Evolutionary conservation across 2,888 invertebrate genomes (phyloP).

Genomic region (Agrochola macilenta): DNA sequence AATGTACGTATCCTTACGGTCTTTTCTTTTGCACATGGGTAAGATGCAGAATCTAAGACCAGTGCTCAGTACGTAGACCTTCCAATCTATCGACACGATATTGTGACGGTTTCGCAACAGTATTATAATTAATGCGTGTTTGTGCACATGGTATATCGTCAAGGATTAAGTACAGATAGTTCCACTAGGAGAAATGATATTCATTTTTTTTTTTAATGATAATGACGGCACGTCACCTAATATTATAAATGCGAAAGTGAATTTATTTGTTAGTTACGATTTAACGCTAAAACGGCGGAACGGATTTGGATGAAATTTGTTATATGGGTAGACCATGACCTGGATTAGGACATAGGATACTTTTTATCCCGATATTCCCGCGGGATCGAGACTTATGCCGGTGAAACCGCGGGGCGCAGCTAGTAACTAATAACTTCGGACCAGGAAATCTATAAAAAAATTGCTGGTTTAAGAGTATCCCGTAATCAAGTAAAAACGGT

Average conservation of each 20-base stretch:
- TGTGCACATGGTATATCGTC: slow-evolving; percentile 19
- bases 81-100: slow-evolving; percentile 33
- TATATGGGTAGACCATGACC: too few species aligned
- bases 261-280: too few species aligned
- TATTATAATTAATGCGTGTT: slow-evolving; percentile 33
- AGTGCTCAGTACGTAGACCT: slow-evolving; percentile 30
- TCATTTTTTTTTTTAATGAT: neutral
- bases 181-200: neutral
- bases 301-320: too few species aligned
- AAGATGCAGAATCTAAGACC: slow-evolving; percentile 25
- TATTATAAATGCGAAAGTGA: too few species aligned
- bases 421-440: slow-evolving; percentile 2
- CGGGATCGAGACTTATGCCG: too few species aligned
- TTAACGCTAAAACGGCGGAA: too few species aligned
- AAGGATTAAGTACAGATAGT: slow-evolving; percentile 18
- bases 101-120: slow-evolving; percentile 36
- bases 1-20: slow-evolving; percentile 34
- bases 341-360: too few species aligned
- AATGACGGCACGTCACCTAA: too few species aligned
- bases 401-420: too few species aligned
- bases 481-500: slow-evolving; percentile 28
- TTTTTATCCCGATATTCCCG: too few species aligned
- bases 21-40: slow-evolving; percentile 23
- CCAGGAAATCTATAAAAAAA: slow-evolving; percentile 4
- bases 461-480: slow-evolving; percentile 9